Conservation (phyloP, 1,140 invertebrate species). For the Calycopis cecrops region DNA sequence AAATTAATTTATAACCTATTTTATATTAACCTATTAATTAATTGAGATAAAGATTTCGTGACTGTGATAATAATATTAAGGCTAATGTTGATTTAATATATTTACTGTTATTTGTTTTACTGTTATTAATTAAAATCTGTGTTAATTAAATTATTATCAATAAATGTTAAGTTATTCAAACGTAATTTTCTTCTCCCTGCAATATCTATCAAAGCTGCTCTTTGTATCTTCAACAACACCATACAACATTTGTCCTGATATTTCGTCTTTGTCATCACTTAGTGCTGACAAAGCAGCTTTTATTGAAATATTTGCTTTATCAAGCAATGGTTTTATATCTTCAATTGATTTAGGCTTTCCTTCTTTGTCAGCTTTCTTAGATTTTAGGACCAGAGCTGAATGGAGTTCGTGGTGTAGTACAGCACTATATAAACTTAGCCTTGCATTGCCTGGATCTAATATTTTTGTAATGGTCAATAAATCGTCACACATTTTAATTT, state of each 20-base stretch:
- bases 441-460: constrained; percentile 82
- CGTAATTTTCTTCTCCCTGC: constrained; percentile 48
- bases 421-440: constrained; percentile 82
- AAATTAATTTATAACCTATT: too few species aligned
- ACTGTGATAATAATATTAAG: constrained; percentile 24
- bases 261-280: constrained; percentile 64
- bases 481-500: constrained; percentile 81
- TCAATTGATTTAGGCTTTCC: constrained; percentile 34
- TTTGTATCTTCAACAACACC: constrained; percentile 53
- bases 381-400: constrained; percentile 75
- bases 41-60: constrained; percentile 2
- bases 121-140: background rate
- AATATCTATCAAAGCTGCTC: constrained; percentile 50
- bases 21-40: constrained; percentile 2
- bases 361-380: constrained; percentile 67
- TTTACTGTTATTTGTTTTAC: too few species aligned
- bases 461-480: constrained; percentile 78
- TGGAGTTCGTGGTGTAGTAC: constrained; percentile 82
- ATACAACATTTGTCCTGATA: constrained; percentile 57
- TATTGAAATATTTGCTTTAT: constrained; percentile 51
- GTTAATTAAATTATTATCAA: constrained; percentile 5
- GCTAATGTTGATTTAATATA: too few species aligned
- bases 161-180: constrained; percentile 37
- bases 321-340: constrained; percentile 46
- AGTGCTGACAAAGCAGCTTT: constrained; percentile 44